Evolutionary conservation across 2,113 vertebrate genomes (phyloP), one percentile per base, ranked within the genome.

Genomic region (Stigmatopora nigra): DNA sequence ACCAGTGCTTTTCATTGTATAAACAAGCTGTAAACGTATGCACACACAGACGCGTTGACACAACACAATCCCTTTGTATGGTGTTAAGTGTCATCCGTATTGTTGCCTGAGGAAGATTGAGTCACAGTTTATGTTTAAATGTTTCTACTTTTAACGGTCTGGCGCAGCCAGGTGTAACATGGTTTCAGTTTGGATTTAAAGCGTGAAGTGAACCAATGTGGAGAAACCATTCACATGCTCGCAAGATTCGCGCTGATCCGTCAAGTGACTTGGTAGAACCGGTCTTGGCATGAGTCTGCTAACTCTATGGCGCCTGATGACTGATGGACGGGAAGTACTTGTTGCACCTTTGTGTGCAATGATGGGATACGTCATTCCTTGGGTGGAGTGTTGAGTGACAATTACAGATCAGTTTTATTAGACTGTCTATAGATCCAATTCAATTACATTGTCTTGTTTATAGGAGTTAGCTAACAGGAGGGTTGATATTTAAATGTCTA

Each of bases 131-230:
- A 70, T 74, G 73, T 80, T 69, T 63, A 65, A 53, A 63, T 11
- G 15, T 63, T 67, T 68, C 70, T 0, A 65, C 77, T 79, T 75
- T 73, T 77, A 5, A 62, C 20, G 64, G 60, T 68, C 41, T 41
- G 0, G 62, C 53, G 44, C 55, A 45, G 44, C 63, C 76, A 75
- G 78, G 73, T 73, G 84, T 56, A 71, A 74, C 76, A 38, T 20
- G 64, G 63, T 72, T 76, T 78, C 81, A 63, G 79, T 86, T 69
- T 70, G 65, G 75, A 77, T 87, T 82, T 82, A 74, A 82, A 80
- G 79, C 20, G 65, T 11, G 38, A 53, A 69, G 70, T 70, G 36
- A 22, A 60, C 56, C 56, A 64, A 12, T 16, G 72, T 61, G 44
- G 22, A 12, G n/a, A 9, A 46, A 55, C 36, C 12, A 10, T 57